Conservation (phyloP, 2,113 vertebrate genomes). For the Delphinus delphis region DNA sequence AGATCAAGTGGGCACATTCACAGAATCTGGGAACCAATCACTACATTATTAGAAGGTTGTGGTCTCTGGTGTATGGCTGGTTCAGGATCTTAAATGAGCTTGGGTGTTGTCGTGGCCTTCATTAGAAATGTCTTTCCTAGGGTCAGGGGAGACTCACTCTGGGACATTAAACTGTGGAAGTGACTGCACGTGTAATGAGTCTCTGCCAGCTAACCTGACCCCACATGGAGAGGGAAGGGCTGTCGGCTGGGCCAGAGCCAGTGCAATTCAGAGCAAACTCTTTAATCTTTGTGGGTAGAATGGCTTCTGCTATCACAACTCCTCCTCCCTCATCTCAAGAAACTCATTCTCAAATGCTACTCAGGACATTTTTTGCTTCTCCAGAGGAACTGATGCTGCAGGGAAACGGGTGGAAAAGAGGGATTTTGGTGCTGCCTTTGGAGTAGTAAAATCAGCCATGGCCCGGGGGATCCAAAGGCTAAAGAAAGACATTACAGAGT, state of each 20-base stretch:
- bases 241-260: neutral
- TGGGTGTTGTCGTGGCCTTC: neutral
- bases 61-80: neutral
- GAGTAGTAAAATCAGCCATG: neutral
- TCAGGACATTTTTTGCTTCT: neutral
- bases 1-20: neutral
- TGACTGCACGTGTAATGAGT: neutral
- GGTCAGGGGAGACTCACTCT: neutral
- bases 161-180: conserved; percentile 1
- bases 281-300: neutral
- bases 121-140: conserved; percentile 30
- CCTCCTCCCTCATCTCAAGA: neutral
- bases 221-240: neutral
- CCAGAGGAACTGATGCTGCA: neutral
- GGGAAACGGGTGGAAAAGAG: neutral
- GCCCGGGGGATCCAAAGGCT: neutral
- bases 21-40: neutral
- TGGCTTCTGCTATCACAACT: conserved; percentile 13
- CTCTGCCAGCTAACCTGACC: neutral
- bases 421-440: neutral
- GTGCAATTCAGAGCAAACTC: conserved; percentile 2
- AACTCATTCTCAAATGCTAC: neutral
- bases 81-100: neutral
- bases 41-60: neutral
- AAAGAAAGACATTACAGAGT: neutral